Evolutionary conservation across 2,888 invertebrate species (phyloP), one percentile per base, ranked within the genome.

Genomic region (Augiades crinisus): DNA sequence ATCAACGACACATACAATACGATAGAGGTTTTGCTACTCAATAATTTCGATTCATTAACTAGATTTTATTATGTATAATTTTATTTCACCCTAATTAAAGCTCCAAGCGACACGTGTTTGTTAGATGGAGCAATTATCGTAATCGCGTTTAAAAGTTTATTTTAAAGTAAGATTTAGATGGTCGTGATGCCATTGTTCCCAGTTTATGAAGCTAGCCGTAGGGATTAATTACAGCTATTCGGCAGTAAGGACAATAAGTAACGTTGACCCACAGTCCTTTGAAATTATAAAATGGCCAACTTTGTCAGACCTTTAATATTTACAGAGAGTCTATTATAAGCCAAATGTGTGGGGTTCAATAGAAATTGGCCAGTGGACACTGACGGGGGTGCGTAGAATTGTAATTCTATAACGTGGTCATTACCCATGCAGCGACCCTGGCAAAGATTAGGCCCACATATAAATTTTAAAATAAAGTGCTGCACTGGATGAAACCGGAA

Each of bases 381-480:
- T 16, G 21, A 31, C 4, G 33, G 16, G 24, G 33, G 44, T n/a
- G 31, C 16, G 21, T 33, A 5, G 38, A 75, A 78, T 72, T 75
- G 68, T 74, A 72, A 77, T 75, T 75, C 68, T 64, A 61, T 64
- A 76, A 70, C 70, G 70, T 68, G 65, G 70, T 69, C 67, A 74
- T 77, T 78, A 74, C 70, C 73, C 72, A 73, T 71, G 68, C 75
- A 71, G n/a, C n/a, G 21, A 13, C 31, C 31, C 43, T 17, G n/a
- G 27, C 10, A 41, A 38, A 79, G 78, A 78, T 79, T 76, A 79
- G 71, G 31, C 68, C 74, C 75, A 70, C 73, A 78, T 77, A 72
- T 56, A 70, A 76, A 78, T 72, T 78, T 75, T 79, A 72, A 78
- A 81, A 77, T 78, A 75, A 78, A 75, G 74, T n/a, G n/a, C n/a